A percentile compares a stretch with the other conserved stretches of the same genome.
phyloP scores from a whole-genome alignment of 2,113 vertebrate species.

The Capreolus pygargus region DNA sequence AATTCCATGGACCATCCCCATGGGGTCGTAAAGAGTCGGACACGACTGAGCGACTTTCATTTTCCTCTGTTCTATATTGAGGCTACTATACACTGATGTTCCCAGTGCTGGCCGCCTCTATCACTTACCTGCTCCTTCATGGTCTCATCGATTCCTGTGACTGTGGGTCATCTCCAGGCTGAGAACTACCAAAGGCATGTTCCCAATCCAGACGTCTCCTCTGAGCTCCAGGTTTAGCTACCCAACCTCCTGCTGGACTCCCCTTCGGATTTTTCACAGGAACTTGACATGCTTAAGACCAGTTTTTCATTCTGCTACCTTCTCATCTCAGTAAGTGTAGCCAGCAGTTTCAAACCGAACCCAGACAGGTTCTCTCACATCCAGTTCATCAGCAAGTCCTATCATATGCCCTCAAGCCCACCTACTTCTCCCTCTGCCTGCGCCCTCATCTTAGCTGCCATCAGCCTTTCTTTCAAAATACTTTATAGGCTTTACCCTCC shows the following conservation, averaged over 20 bases:
- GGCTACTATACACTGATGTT: not conserved
- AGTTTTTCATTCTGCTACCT: not conserved
- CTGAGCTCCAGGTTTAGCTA: not conserved
- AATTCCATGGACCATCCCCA: not conserved
- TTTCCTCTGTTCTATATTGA: not conserved
- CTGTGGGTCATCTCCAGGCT: not conserved
- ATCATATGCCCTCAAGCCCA: not conserved
- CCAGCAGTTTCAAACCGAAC: not conserved
- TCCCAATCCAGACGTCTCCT: not conserved
- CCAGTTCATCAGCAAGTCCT: not conserved
- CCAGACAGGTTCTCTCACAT: not conserved
- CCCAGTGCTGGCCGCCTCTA: not conserved
- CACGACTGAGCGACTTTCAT: not conserved
- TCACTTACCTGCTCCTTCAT: not conserved
- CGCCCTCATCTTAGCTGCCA: not conserved
- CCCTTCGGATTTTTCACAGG: not conserved
- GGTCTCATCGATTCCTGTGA: not conserved
- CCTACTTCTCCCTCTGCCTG: not conserved
- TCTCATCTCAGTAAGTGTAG: not conserved
- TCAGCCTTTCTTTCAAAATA: not conserved
- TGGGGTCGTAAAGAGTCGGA: rapidly evolving
- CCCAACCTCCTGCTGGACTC: not conserved
- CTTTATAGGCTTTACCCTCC: not conserved
- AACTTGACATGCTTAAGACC: not conserved
- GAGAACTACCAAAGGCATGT: not conserved